Conservation (phyloP, 2,888 invertebrate species). For the Hetaerina titia region DNA sequence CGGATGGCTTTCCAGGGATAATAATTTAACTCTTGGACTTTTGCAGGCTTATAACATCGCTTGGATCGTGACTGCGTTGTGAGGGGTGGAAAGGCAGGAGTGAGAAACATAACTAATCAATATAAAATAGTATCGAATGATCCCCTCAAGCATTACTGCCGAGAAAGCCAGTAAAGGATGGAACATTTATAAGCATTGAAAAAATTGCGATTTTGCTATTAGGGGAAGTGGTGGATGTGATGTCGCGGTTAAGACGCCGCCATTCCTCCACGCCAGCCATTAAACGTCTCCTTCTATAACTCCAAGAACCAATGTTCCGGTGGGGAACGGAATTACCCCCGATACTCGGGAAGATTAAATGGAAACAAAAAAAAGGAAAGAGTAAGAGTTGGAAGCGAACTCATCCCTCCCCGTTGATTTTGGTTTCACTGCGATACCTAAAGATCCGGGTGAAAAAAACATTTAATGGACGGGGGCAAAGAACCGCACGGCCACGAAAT, state of each 20-base stretch:
- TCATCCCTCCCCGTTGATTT: not conserved
- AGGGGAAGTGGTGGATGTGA: not conserved
- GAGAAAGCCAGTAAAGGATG: not conserved
- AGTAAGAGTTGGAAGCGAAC: not conserved
- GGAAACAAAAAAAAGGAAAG: not conserved
- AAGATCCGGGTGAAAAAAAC: not conserved
- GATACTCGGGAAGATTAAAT: not conserved
- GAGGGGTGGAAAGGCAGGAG: not conserved
- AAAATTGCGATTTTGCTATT: not conserved
- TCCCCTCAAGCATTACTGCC: not conserved
- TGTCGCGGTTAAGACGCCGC: not conserved
- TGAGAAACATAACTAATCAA: not conserved
- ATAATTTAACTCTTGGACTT: not conserved
- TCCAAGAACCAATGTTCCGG: not conserved
- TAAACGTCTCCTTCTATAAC: not conserved
- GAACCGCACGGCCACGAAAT: not conserved
- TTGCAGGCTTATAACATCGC: not conserved
- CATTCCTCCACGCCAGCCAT: not conserved
- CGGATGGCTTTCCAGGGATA: not conserved
- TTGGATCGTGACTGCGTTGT: too few relatives aligned
- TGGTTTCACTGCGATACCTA: not conserved
- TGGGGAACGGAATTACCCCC: not conserved
- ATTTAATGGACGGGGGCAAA: not conserved
- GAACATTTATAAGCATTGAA: not conserved
- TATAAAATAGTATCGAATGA: too few relatives aligned